Evolutionary conservation across 2,888 invertebrate genomes (phyloP), one percentile per base, ranked within the genome.

Genomic region (Dicyrtomina minuta): DNA sequence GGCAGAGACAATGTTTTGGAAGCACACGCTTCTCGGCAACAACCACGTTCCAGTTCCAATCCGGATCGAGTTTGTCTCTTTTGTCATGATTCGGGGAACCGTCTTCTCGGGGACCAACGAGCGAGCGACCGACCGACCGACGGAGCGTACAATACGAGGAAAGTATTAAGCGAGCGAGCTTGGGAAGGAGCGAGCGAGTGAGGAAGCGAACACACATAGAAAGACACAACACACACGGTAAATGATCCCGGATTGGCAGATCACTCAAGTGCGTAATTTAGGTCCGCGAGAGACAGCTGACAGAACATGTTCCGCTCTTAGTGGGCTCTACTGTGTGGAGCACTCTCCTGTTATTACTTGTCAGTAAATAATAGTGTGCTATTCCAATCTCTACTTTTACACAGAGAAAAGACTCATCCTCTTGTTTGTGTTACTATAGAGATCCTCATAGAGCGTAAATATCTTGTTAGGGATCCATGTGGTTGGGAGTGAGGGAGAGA

Each of bases 231-330:
- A 15, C 49, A 46, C 8, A 53, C 44, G 68, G 68, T 65, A 62
- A 71, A 66, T 64, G 60, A 68, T 65, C 65, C 51, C 55, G 70
- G 70, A 71, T 73, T 70, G 71, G 73, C 70, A 71, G 71, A 62
- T 71, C 70, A 65, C 58, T 70, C 67, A 67, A 71, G 70, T 71
- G 71, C 61, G 71, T 73, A 71, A 73, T 73, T 68, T 73, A 71
- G 68, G 65, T 65, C 56, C 68, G 43, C 60, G 58, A 59, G 68
- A 70, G 68, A 68, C 68, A 73, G 70, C 70, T 72, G 70, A 73
- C 72, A 73, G 66, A 66, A 68, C 66, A 72, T 59, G 70, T 68
- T 65, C 68, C 66, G 64, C 46, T 69, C 53, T 55, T 65, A 55
- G 62, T 64, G 64, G 33, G 51, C 55, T 66, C 55, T 64, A 17